phyloP scores from a whole-genome alignment of 2,888 invertebrate genomes.

The Troides aeacus region DNA sequence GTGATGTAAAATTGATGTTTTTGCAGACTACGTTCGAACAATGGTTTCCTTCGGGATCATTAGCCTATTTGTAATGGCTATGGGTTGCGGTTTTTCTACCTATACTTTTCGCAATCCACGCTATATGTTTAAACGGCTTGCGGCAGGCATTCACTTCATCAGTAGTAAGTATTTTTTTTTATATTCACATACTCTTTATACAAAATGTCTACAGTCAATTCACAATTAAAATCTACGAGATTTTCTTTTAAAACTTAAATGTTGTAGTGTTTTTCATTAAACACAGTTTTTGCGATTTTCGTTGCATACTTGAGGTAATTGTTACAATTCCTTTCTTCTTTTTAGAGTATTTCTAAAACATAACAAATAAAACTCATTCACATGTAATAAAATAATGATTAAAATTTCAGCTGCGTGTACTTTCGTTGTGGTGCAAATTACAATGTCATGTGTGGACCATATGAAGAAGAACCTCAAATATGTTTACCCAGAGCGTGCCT shows the following conservation, averaged over 20 bases:
- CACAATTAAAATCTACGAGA: background rate
- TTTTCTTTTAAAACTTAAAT: too few species aligned
- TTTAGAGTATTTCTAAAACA: too few species aligned
- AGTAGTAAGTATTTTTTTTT: conserved; percentile 79
- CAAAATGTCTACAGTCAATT: background rate
- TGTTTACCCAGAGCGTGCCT: conserved; percentile 84
- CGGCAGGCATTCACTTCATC: conserved; percentile 91
- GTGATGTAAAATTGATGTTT: conserved; percentile 4
- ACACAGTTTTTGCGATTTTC: too few species aligned
- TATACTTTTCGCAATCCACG: conserved; percentile 92
- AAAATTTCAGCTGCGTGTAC: conserved; percentile 83
- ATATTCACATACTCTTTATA: background rate
- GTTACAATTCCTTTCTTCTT: too few species aligned
- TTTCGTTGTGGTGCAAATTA: conserved; percentile 90
- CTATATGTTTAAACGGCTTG: conserved; percentile 93
- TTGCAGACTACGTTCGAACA: conserved; percentile 89
- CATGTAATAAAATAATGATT: background rate
- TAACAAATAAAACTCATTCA: background rate
- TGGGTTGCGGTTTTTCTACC: conserved; percentile 90
- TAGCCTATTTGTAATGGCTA: conserved; percentile 87
- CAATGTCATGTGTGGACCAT: conserved; percentile 86
- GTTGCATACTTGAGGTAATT: too few species aligned
- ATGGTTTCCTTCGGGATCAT: conserved; percentile 92
- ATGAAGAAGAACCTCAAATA: conserved; percentile 83
- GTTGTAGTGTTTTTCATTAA: too few species aligned